Conservation (phyloP, 2,888 invertebrate species). For the Digitonthophagus gazella region DNA sequence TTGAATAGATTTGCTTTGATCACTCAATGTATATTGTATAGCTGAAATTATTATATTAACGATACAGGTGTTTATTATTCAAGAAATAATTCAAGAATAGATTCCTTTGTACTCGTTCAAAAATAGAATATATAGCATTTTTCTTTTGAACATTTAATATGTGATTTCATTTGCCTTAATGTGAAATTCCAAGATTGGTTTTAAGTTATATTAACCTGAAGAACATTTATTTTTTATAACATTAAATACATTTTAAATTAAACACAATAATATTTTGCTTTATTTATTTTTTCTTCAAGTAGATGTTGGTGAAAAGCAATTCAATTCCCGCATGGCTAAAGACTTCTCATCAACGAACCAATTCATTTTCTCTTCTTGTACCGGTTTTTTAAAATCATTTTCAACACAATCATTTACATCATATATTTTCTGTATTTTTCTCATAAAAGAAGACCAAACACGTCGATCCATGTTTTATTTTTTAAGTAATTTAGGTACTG, state of each 20-base stretch:
- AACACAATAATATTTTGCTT: background rate
- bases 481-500: background rate
- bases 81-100: too few relatives aligned
- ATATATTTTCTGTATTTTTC: background rate
- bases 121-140: too few relatives aligned
- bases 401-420: background rate
- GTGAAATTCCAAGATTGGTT: too few relatives aligned
- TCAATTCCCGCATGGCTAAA: background rate
- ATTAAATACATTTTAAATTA: background rate
- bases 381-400: background rate
- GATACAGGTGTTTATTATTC: too few relatives aligned
- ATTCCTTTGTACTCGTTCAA: too few relatives aligned
- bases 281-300: background rate
- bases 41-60: too few relatives aligned
- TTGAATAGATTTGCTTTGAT: background rate
- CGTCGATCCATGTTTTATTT: background rate
- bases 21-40: background rate
- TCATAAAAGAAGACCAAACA: background rate
- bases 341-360: background rate
- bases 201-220: too few relatives aligned
- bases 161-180: too few relatives aligned
- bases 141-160: too few relatives aligned
- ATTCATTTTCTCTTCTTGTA: background rate
- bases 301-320: background rate
- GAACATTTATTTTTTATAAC: too few relatives aligned